phyloP scores from a whole-genome alignment of 2,797 vertebrate species.

The Cirrhinus molitorella region DNA sequence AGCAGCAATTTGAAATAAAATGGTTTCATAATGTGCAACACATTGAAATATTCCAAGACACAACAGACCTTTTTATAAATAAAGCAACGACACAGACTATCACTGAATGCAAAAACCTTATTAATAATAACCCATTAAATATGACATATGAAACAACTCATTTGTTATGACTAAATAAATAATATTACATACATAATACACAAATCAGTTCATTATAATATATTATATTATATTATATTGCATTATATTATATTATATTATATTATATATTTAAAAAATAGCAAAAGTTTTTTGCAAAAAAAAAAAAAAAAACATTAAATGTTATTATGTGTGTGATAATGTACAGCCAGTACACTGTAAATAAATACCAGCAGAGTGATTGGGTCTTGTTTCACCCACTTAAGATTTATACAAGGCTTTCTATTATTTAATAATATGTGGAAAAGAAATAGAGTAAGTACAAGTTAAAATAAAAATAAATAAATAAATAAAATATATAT shows the following conservation, averaged over 20 bases:
- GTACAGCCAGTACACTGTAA: neutral
- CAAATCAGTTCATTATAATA: neutral
- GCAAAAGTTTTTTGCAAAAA: neutral
- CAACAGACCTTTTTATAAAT: neutral
- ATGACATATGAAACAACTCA: neutral
- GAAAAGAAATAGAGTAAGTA: neutral
- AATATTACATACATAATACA: neutral
- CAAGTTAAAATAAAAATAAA: neutral
- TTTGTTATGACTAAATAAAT: constrained; percentile 8
- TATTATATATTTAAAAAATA: neutral
- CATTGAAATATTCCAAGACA: neutral
- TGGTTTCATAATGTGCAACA: neutral
- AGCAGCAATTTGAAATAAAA: neutral
- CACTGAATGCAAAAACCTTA: neutral
- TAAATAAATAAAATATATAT: too few species aligned
- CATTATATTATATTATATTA: too few species aligned
- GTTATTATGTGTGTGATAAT: neutral
- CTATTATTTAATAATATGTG: neutral
- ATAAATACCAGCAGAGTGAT: neutral
- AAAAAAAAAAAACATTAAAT: neutral
- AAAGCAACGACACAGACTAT: neutral
- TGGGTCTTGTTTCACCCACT: neutral
- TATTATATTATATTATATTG: too few species aligned
- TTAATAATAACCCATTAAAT: neutral
- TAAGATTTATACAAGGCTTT: neutral